These are phyloP conservation scores for Meiosimyza platycephala DNA, from an alignment of 2,888 invertebrate genomes.

Conservation along the genomic window DNA sequence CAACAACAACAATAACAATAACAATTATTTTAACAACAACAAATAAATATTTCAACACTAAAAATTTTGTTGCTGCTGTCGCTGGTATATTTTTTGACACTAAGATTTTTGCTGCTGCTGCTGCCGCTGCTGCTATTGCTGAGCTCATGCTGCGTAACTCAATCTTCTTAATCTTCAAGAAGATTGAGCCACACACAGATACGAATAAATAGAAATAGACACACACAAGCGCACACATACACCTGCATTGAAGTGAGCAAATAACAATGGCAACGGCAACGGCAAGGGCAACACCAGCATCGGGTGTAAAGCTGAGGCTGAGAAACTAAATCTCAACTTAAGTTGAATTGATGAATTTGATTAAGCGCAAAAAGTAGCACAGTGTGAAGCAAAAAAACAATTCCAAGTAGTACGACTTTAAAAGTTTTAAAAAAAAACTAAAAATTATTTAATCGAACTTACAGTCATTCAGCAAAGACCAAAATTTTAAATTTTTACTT, in stretches of 20 bases:
- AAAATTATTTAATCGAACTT: no score
- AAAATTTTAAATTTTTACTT: no score
- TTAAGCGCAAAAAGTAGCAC: background rate
- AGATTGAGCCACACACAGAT: no score
- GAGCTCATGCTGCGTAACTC: conserved; percentile 12
- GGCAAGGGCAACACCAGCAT: no score
- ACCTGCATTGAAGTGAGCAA: background rate
- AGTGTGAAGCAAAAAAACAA: background rate
- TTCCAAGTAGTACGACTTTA: no score
- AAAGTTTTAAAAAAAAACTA: no score
- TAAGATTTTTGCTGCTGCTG: background rate
- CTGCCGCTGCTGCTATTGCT: background rate
- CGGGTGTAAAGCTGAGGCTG: no score
- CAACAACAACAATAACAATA: conserved; percentile 4
- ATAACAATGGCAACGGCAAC: no score
- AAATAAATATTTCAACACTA: background rate
- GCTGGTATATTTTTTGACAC: no score
- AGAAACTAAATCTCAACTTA: background rate
- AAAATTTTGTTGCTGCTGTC: background rate
- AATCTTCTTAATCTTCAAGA: background rate
- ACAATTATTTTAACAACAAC: background rate
- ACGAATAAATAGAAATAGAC: background rate
- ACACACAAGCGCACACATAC: conserved; percentile 1
- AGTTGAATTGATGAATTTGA: conserved; percentile 14
- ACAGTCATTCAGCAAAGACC: no score